Percentiles rank a stretch among this genome's conserved stretches.
Evolutionary conservation across 2,888 invertebrate species (phyloP).

Genomic region (Rotaria sp.): DNA sequence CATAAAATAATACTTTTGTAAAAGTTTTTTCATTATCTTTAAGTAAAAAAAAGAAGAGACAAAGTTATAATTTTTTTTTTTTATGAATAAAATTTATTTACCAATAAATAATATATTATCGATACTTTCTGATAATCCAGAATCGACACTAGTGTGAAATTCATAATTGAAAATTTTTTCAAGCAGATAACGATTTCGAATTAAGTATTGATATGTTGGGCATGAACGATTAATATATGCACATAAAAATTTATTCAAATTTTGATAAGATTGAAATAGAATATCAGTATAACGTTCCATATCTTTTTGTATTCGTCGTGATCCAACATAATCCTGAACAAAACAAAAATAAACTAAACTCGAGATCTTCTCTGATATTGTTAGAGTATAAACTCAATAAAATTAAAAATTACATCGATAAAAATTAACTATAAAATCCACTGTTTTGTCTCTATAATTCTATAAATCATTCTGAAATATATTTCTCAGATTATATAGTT

Average conservation of each 20-base stretch:
- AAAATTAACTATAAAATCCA: no score
- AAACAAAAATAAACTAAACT: background rate
- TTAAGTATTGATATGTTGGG: conserved; percentile 51
- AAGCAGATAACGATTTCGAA: conserved; percentile 64
- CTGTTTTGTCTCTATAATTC: no score
- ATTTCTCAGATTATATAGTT: no score
- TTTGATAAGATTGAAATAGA: conserved; percentile 59
- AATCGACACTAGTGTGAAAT: conserved; percentile 55
- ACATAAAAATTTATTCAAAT: conserved; percentile 68
- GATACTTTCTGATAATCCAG: conserved; percentile 50
- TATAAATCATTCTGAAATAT: no score
- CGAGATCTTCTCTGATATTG: no score
- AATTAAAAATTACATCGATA: no score
- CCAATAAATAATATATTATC: background rate
- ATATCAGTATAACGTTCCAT: conserved; percentile 40
- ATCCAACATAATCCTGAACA: background rate
- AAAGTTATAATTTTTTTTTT: background rate
- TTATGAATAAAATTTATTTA: background rate
- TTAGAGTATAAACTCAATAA: no score
- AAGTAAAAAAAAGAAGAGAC: background rate
- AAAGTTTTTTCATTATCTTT: conserved; percentile 58
- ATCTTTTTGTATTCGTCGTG: background rate
- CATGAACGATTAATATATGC: conserved; percentile 66
- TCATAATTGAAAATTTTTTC: conserved; percentile 66
- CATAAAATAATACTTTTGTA: conserved; percentile 66